Base-by-base conservation (phyloP, 2,113 vertebrate species). In the Rhinichthys klamathensis region DNA sequence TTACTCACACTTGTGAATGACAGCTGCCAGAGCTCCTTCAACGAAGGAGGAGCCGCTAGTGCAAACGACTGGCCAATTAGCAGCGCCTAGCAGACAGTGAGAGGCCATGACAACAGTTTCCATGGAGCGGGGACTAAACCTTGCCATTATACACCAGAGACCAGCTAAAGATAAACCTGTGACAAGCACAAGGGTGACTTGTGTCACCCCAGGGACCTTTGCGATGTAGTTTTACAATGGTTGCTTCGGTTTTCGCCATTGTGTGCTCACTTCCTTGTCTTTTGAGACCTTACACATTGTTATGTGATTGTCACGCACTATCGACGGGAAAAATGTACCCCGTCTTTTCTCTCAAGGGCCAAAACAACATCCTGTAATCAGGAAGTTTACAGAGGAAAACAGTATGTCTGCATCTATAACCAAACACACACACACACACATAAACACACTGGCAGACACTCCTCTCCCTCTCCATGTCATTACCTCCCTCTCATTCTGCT, bases 51-150 rank as follows among this genome's bases (percentile, higher is more conserved):
- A n/a, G 54, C 18, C 49, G n/a, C 77, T 63, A 86, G 85, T 84
- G 89, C 70, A 70, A 69, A 13, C 60, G 67, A 63, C 67, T 4
- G 60, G 56, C 84, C 87, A 90, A 89, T 91, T 86, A 90, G 4
- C 9, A 82, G 72, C 79, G 44, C 84, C 11, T 4, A 83, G 80
- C 69, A 75, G 54, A 69, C 11, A 13, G 54, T 61, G 21, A 80
- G 82, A 82, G 87, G 83, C 87, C 78, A 88, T 88, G 58, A 89
- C 75, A 78, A 93, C 90, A 16, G 92, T 92, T 93, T 91, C 93
- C 81, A 92, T 90, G 87, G 92, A 84, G 87, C 88, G 76, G 85
- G n/a, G 16, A 72, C 89, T 86, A 51, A 82, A 88, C 87, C 87
- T 83, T 80, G 76, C 87, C 87, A 89, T 38, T 5, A 72, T 67